A percentile compares a stretch with the other conserved stretches of the same genome.
Conservation (phyloP, 2,888 invertebrate species). For the Busseola fusca region DNA sequence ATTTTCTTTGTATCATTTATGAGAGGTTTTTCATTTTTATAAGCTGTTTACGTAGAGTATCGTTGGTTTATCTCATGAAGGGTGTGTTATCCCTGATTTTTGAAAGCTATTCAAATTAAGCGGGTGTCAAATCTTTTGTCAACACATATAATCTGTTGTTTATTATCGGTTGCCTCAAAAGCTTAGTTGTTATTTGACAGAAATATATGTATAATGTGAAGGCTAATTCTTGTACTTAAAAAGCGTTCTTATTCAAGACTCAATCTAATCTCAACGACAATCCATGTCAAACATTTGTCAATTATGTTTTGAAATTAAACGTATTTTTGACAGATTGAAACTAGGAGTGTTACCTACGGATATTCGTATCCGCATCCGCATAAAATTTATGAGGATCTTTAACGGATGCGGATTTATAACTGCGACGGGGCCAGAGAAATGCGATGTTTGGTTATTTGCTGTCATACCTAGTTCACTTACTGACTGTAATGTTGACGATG, state of each 20-base stretch:
- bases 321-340: not conserved
- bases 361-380: too few relatives aligned
- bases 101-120: not conserved
- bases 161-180: not conserved
- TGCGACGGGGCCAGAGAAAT: too few relatives aligned
- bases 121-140: constrained; percentile 4
- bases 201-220: not conserved
- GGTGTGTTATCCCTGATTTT: not conserved
- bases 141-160: not conserved
- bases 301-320: not conserved
- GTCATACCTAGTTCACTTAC: too few relatives aligned
- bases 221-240: not conserved
- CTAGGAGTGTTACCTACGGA: too few relatives aligned
- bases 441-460: too few relatives aligned
- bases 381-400: too few relatives aligned
- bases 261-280: not conserved
- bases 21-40: constrained; percentile 16
- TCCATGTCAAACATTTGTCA: not conserved
- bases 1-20: constrained; percentile 19
- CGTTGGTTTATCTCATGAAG: constrained; percentile 22
- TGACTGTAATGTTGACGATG: too few relatives aligned
- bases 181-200: constrained; percentile 3
- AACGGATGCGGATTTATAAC: too few relatives aligned
- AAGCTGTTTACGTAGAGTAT: not conserved
- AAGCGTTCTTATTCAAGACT: too few relatives aligned